phyloP scores from a whole-genome alignment of 2,888 invertebrate genomes.

The Ornithoptera alexandrae region DNA sequence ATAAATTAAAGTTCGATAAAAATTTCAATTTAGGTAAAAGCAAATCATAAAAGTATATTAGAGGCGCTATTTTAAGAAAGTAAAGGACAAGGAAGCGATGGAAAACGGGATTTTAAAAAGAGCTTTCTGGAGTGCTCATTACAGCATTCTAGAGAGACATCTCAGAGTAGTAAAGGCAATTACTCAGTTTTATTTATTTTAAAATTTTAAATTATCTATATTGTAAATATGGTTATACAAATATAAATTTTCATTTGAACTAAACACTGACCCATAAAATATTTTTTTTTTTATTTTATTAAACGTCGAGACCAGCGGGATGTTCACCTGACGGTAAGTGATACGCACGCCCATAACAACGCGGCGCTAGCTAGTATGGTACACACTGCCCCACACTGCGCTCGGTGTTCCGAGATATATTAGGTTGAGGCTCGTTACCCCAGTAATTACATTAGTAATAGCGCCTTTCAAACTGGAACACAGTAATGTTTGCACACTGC shows the following conservation, averaged over 20 bases:
- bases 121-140: slow-evolving; percentile 55
- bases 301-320: too few species aligned
- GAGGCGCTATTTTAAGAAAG: slow-evolving; percentile 40
- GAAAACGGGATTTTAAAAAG: slow-evolving; percentile 46
- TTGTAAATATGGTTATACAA: not conserved
- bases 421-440: too few species aligned
- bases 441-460: too few species aligned
- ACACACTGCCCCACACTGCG: too few species aligned
- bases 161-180: slow-evolving; percentile 55
- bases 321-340: too few species aligned
- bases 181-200: slow-evolving; percentile 46
- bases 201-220: slow-evolving; percentile 31
- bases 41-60: slow-evolving; percentile 40
- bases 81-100: slow-evolving; percentile 42
- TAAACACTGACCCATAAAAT: not conserved
- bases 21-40: slow-evolving; percentile 34
- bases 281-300: not conserved
- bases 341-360: too few species aligned
- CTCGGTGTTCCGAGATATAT: too few species aligned
- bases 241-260: not conserved
- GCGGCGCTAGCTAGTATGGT: too few species aligned
- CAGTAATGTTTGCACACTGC: too few species aligned
- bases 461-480: too few species aligned
- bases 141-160: slow-evolving; percentile 49
- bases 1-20: slow-evolving; percentile 24